Base-by-base conservation (phyloP, 2,888 invertebrate species). In the Andrena hattorfiana region DNA sequence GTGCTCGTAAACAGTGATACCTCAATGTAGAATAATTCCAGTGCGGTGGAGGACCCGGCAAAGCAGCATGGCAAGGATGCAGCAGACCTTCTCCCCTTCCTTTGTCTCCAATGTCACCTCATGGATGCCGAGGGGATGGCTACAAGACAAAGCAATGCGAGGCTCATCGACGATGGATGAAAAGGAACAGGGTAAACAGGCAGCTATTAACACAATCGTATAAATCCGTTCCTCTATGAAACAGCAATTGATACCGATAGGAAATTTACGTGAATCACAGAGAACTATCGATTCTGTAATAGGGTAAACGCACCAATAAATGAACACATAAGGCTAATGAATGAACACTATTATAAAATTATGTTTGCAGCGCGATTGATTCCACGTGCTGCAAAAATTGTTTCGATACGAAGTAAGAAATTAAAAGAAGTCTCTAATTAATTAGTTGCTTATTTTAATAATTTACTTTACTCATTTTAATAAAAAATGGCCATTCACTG, bases 111-210 rank as follows among this genome's bases (percentile, higher is more conserved):
- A 86, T 89, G 54, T 93, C 93, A 51, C 93, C 93, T 23, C 91
- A 91, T 62, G 91, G 90, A 56, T 92, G 91, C 23, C 86, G 93
- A 79, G 87, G 91, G 42, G 94, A 92, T 68, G 93, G 93, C 67
- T 96, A 96, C 94, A 95, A 95, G 90, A 94, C 95, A 91, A 95
- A 95, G 90, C 95, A 96, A 90, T 95, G 95, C 90, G 96, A 96
- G 91, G 95, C 96, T 63, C 96, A 96, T 92, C 96, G 96, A 89
- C 95, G 97, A 95, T 98, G 98, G 98, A 97, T 97, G 95, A 97
- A 97, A 94, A 96, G 97, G 94, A 97, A 98, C 95, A 96, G 97
- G 96, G 97, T 97, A 95, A 95, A 94, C 86, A 26, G 26, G 13
- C 26, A 2, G 2, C 23, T n/a, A 28, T 2, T 35, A 42, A 26